These are phyloP conservation scores for Gobius niger DNA, from an alignment of 2,113 vertebrate genomes.

Conservation along the genomic window DNA sequence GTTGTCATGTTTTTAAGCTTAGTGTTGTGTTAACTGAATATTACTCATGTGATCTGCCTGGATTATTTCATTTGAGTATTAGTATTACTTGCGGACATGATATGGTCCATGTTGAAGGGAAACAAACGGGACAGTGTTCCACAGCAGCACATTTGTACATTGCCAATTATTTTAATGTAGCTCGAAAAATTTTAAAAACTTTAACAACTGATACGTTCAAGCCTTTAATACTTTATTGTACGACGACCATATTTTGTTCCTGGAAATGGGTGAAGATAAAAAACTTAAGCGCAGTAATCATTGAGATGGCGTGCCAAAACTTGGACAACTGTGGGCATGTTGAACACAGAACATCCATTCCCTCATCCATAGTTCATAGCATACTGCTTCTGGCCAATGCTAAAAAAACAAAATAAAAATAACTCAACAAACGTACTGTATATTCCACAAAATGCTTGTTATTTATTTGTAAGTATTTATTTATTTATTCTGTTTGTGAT, in stretches of 20 bases:
- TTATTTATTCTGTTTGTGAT: slow-evolving; percentile 75
- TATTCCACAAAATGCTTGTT: slow-evolving; percentile 75
- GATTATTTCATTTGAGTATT: slow-evolving; percentile 36
- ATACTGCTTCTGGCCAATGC: slow-evolving; percentile 66
- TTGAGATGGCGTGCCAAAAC: slow-evolving; percentile 49
- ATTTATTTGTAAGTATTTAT: slow-evolving; percentile 76
- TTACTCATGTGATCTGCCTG: slow-evolving; percentile 33
- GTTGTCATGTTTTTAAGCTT: slow-evolving; percentile 22
- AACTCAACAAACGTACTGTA: slow-evolving; percentile 73
- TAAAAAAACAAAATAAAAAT: slow-evolving; percentile 64
- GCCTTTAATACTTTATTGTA: slow-evolving; percentile 25
- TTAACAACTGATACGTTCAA: slow-evolving; percentile 1
- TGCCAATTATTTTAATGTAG: slow-evolving; percentile 18
- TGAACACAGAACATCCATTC: slow-evolving; percentile 54
- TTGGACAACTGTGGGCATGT: slow-evolving; percentile 66
- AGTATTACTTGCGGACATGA: slow-evolving; percentile 6
- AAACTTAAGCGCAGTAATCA: slow-evolving; percentile 28
- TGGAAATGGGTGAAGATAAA: slow-evolving; percentile 32
- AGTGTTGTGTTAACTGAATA: slow-evolving; percentile 37
- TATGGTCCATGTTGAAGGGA: slow-evolving; percentile 44
- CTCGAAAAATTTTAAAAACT: not conserved
- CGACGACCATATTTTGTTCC: slow-evolving; percentile 5
- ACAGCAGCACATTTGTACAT: slow-evolving; percentile 39
- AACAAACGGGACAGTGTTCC: slow-evolving; percentile 32
- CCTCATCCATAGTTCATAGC: slow-evolving; percentile 41